Evolutionary conservation across 2,888 invertebrate species (phyloP).

Genomic region (Stenichneumon culpator): DNA sequence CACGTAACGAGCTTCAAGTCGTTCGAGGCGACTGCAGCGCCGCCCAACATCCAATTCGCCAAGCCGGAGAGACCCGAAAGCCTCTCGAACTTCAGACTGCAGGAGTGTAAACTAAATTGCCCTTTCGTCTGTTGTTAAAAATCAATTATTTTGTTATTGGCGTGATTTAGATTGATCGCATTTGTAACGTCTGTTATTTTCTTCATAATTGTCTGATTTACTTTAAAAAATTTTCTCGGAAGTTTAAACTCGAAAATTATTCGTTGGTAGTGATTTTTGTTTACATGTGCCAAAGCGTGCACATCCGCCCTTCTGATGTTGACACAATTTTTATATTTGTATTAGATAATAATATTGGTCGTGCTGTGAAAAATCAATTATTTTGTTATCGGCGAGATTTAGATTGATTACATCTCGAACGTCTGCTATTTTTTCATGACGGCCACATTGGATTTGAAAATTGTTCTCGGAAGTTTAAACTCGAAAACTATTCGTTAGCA

Average conservation of each 20-base stretch:
- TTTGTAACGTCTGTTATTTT: background rate
- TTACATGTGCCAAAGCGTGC: background rate
- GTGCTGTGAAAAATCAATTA: background rate
- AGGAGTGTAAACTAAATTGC: background rate
- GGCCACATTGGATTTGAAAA: too few species aligned
- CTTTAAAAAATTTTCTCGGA: background rate
- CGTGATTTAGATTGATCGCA: background rate
- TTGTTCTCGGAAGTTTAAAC: too few species aligned
- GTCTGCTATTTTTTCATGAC: too few species aligned
- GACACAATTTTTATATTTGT: background rate
- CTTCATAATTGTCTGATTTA: background rate
- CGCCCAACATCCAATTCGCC: background rate
- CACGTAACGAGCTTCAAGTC: constrained; percentile 9
- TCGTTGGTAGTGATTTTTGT: background rate
- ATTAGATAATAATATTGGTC: background rate
- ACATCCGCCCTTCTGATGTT: background rate
- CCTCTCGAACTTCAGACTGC: background rate
- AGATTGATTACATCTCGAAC: background rate
- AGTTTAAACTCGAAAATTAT: background rate
- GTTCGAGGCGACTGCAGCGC: background rate
- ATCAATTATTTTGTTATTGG: too few species aligned
- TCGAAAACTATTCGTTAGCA: background rate
- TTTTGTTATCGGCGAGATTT: too few species aligned
- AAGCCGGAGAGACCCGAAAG: background rate
- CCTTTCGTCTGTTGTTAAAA: background rate